Base-by-base conservation (phyloP, 1,140 invertebrate species). In the Paracyclopina nana region DNA sequence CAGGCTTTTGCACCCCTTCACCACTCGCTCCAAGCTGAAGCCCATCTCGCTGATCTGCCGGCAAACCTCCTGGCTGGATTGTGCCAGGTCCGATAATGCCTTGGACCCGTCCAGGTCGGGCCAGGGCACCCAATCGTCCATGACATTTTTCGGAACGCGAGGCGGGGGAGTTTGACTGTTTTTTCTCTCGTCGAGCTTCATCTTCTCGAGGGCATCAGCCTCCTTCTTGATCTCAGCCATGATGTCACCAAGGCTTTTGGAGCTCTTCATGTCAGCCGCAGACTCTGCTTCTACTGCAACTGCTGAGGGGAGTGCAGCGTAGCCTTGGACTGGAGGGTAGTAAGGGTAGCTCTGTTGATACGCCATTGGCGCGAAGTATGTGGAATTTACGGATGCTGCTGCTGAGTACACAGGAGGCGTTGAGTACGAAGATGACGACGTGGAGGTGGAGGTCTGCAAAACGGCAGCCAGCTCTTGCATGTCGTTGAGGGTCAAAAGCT, bases 101-200 rank as follows among this genome's bases (percentile, higher is more conserved):
- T 5, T 3, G 9, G 34, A 16, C 14, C 34, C 34, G 8, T 38
- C 34, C 34, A 38, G 20, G 20, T 38, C 34, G n/a, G 34, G 34
- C 34, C 34, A 38, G 8, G 34, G 34, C n/a, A 38, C 20, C 34
- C 34, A 38, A 38, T 38, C 34, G 34, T n/a, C 20, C 34, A 38
- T n/a, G 2, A 27, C 11, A n/a, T n/a, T 25, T 12, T 16, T 25
- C 44, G 28, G 44, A n/a, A n/a, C n/a, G 12, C 28, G 44, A 28
- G 44, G 44, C 28, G 28, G 44, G 11, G 44, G 28, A 12, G 28
- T 27, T 25, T 27, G 44, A 46, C 44, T 14, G 24, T 0, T 29
- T 12, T 29, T 46, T 25, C 27, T 46, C 14, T 16, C 34, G 34
- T 40, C 14, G 34, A 40, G 20, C 16, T 14, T 40, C 6, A 6